Evolutionary conservation across 2,113 vertebrate genomes (phyloP), one percentile per base, ranked within the genome.

Genomic region (Opisthocomus hoazin): DNA sequence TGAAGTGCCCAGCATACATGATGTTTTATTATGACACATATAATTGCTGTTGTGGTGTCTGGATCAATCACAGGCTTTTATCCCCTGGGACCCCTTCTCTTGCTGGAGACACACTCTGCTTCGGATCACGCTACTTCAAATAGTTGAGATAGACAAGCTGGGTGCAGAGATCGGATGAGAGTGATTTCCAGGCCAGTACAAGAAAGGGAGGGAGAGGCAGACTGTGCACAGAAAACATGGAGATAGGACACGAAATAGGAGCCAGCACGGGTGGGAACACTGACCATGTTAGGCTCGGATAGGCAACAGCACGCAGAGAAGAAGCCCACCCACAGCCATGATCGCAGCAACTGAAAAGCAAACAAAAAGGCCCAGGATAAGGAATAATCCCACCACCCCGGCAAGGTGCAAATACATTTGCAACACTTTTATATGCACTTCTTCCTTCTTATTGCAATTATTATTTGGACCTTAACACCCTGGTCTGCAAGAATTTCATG

Each of bases 211-310:
- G 85, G 60, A 81, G 91, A 96, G 77, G 80, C 77, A 96, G 90
- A 97, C 89, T 93, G 84, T 75, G 93, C 79, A 96, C 87, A 37
- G 83, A 90, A 89, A 92, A 97, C 96, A 97, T 3, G 77, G 83
- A 96, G 20, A 90, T 39, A 95, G 95, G 87, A 98, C 97, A 96
- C 17, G 13, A 86, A 88, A 86, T 4, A 96, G 95, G 75, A 86
- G 97, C 94, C 94, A 98, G 93, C 83, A 95, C 8, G 1, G 95
- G 93, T 94, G 96, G 93, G 82, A 95, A 96, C 98, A 98, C 98
- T 98, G 97, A 98, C 98, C 98, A 98, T 98, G 97, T 98, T 93
- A 98, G 97, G 97, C 97, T 98, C 94, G 98, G 98, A 98, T 98
- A 98, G 97, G 97, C 98, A 98, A 98, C 98, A 97, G 98, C 98